These are phyloP conservation scores for Lasiommata megera DNA, from an alignment of 2,888 invertebrate genomes.

Conservation along the genomic window DNA sequence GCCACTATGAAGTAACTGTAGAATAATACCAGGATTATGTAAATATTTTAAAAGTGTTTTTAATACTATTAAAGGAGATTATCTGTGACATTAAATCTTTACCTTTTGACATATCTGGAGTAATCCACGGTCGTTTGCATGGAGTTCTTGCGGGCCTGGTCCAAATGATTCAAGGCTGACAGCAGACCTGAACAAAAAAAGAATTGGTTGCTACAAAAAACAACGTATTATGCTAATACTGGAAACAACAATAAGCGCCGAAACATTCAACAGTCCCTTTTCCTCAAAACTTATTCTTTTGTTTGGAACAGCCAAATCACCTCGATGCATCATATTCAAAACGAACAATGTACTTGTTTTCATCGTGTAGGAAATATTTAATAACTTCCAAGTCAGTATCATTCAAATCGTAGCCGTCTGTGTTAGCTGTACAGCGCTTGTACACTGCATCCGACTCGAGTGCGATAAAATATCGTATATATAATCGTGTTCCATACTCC, in stretches of 20 bases:
- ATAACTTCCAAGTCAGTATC: slow-evolving; percentile 50
- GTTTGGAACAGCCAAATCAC: slow-evolving; percentile 76
- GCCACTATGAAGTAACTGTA: background rate
- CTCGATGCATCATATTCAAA: slow-evolving; percentile 71
- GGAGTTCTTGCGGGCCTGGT: slow-evolving; percentile 78
- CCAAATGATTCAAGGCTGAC: slow-evolving; percentile 75
- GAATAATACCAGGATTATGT: slow-evolving; percentile 14
- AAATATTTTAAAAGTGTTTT: slow-evolving; percentile 4
- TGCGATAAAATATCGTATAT: background rate
- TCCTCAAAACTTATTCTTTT: slow-evolving; percentile 76
- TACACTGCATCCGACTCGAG: background rate
- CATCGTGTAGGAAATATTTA: slow-evolving; percentile 64
- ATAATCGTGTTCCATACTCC: no score
- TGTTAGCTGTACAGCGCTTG: background rate
- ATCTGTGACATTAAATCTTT: slow-evolving; percentile 28
- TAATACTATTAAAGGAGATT: slow-evolving; percentile 9
- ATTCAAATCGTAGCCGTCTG: slow-evolving; percentile 46
- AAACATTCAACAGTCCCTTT: slow-evolving; percentile 66
- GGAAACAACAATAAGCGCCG: slow-evolving; percentile 62
- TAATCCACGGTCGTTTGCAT: slow-evolving; percentile 89
- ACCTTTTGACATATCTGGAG: slow-evolving; percentile 93
- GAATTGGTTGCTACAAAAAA: slow-evolving; percentile 43
- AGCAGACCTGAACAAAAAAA: slow-evolving; percentile 66
- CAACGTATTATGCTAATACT: slow-evolving; percentile 65
- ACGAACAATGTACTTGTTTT: slow-evolving; percentile 74